These are phyloP conservation scores for Eucidaris tribuloides DNA, from an alignment of 35 echinoderm and acorn worm genomes.

Conservation along the genomic window DNA sequence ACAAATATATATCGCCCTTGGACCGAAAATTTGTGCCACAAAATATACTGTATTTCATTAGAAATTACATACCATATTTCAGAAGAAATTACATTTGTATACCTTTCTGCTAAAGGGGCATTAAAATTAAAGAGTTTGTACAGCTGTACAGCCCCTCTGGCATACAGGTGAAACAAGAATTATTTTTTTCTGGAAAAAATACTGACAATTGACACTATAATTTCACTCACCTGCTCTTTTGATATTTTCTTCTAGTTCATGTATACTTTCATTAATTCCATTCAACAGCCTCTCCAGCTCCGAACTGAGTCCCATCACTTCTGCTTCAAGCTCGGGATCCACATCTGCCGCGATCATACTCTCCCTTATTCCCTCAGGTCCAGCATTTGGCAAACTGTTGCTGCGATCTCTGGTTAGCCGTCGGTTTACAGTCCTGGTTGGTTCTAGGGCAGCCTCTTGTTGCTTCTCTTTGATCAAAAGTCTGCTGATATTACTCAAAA, in stretches of 20 bases:
- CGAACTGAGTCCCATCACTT: constrained; percentile 54
- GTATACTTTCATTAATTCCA: constrained; percentile 95
- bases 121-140: too few species aligned
- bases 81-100: too few species aligned
- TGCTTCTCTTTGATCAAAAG: constrained; percentile 63
- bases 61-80: too few species aligned
- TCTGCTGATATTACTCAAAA: constrained; percentile 78
- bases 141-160: too few species aligned
- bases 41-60: too few species aligned
- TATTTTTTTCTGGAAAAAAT: too few species aligned
- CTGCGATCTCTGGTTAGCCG: constrained; percentile 50
- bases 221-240: constrained; percentile 53
- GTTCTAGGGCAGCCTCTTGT: neutral
- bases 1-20: too few species aligned
- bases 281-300: constrained; percentile 85
- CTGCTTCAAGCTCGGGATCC: constrained; percentile 50
- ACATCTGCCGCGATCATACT: constrained; percentile 4
- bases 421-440: neutral
- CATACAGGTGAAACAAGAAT: too few species aligned
- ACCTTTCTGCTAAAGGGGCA: too few species aligned
- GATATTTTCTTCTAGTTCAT: constrained; percentile 83
- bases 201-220: too few species aligned
- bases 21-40: too few species aligned
- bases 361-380: constrained; percentile 36
- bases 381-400: constrained; percentile 78